Evolutionary conservation across 2,113 vertebrate genomes (phyloP).

Genomic region (Neopipo cinnamomea): DNA sequence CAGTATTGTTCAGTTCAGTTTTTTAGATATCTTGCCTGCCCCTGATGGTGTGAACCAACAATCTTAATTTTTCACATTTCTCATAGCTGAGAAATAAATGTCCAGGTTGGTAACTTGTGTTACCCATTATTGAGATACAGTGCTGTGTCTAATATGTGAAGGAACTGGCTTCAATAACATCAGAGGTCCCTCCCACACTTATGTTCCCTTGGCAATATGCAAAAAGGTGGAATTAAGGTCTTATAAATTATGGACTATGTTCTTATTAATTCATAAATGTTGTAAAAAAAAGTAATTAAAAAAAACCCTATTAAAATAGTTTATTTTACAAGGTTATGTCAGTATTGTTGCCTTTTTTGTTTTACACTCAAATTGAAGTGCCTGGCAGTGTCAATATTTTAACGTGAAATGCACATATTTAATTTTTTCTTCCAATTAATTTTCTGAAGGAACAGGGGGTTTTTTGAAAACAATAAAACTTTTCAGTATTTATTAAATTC

Average conservation of each 20-base stretch:
- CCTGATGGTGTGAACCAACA: background rate
- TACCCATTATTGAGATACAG: background rate
- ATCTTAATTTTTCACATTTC: background rate
- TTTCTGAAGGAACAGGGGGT: background rate
- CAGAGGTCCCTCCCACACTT: background rate
- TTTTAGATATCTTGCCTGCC: background rate
- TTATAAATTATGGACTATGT: background rate
- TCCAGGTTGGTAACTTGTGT: background rate
- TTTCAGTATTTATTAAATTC: background rate
- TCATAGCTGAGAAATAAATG: background rate
- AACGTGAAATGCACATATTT: background rate
- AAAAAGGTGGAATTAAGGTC: background rate
- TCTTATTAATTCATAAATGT: background rate
- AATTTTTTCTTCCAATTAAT: background rate
- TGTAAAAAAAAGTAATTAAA: background rate
- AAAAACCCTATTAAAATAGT: background rate
- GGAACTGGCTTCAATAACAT: background rate
- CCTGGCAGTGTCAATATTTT: background rate
- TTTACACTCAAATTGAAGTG: background rate
- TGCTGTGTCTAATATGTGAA: background rate
- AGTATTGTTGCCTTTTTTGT: background rate
- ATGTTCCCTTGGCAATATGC: background rate
- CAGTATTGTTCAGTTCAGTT: background rate
- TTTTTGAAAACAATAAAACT: background rate
- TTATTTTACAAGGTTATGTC: background rate